Evolutionary conservation across 2,797 vertebrate species (phyloP).

Genomic region (Gobio occitaniae): DNA sequence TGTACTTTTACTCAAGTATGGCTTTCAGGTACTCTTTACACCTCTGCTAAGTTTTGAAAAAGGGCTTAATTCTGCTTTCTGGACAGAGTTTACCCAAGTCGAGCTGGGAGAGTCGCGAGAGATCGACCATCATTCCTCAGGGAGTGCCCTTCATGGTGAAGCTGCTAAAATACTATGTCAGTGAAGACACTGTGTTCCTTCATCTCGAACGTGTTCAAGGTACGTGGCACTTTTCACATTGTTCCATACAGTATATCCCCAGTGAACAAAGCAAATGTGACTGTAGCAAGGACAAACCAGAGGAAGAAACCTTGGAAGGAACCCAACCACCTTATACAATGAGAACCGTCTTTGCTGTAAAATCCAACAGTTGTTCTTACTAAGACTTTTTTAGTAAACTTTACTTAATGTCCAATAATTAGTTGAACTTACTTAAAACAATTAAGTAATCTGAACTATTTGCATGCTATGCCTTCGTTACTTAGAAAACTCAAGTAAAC

Average conservation of each 20-base stretch:
- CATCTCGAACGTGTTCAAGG: conserved; percentile 93
- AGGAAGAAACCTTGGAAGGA: not conserved
- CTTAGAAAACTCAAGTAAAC: too few relatives aligned
- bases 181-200: conserved; percentile 93
- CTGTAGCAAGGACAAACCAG: not conserved
- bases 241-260: not conserved
- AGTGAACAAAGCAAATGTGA: not conserved
- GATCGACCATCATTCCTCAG: conserved; percentile 94
- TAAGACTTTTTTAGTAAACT: too few relatives aligned
- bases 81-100: conserved; percentile 92
- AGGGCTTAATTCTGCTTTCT: not conserved
- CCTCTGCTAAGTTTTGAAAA: not conserved
- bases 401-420: too few relatives aligned
- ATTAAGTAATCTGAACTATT: too few relatives aligned
- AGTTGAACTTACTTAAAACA: too few relatives aligned
- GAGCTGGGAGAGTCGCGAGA: conserved; percentile 84
- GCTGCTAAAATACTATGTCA: conserved; percentile 91
- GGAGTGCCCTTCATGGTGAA: conserved; percentile 97
- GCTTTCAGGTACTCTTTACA: too few relatives aligned
- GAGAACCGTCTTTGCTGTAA: not conserved
- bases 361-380: too few relatives aligned
- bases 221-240: conserved; percentile 67
- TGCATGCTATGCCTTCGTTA: too few relatives aligned
- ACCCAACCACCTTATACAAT: not conserved
- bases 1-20: too few relatives aligned